Percentiles rank a stretch among this genome's conserved stretches.
These are phyloP conservation scores for Triops cancriformis DNA, from an alignment of 1,140 invertebrate species.

Conservation along the genomic window DNA sequence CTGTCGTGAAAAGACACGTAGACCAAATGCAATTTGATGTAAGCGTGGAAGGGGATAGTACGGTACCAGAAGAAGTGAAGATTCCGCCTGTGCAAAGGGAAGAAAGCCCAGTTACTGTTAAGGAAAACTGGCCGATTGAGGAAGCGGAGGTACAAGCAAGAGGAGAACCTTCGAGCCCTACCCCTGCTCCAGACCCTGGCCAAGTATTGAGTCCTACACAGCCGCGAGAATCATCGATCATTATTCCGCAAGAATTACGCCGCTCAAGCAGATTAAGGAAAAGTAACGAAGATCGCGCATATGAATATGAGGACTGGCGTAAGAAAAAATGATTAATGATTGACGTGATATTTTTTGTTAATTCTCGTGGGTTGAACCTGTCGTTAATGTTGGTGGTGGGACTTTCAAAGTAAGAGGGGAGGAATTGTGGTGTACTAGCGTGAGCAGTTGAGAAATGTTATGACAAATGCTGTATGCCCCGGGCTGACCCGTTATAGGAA, in stretches of 20 bases:
- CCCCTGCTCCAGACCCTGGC: neutral
- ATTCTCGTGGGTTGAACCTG: neutral
- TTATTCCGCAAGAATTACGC: neutral
- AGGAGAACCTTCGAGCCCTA: neutral
- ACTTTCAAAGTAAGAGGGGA: neutral
- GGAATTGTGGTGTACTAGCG: too few relatives aligned
- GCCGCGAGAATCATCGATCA: neutral
- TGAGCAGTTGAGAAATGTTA: too few relatives aligned
- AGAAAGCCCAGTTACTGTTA: neutral
- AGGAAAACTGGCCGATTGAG: neutral
- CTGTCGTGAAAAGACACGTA: too few relatives aligned
- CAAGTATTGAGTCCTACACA: neutral
- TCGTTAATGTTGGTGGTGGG: neutral
- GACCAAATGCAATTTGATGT: too few relatives aligned
- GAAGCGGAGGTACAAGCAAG: neutral
- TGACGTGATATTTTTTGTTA: neutral
- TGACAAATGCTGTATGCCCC: too few relatives aligned
- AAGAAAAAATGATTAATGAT: too few relatives aligned
- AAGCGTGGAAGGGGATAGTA: neutral
- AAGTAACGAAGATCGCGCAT: neutral
- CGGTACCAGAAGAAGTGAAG: neutral
- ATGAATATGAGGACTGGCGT: neutral
- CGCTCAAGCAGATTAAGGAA: neutral
- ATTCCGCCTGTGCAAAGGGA: neutral
- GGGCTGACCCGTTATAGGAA: too few relatives aligned